phyloP scores from a whole-genome alignment of 2,797 vertebrate genomes.

The Silurus lanzhouensis region DNA sequence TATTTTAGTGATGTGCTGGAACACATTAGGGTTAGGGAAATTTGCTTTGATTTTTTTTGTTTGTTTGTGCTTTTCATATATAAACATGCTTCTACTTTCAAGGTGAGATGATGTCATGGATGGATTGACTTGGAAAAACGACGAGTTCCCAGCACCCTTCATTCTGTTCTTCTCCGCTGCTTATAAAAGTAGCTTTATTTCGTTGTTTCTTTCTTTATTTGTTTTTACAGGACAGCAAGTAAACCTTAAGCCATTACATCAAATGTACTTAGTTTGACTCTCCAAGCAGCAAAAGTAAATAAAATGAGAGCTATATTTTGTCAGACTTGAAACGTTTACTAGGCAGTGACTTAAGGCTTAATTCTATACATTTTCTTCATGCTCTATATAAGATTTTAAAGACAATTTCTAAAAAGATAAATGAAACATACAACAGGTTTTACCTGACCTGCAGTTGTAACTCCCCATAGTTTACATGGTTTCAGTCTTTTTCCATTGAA shows the following conservation, averaged over 20 bases:
- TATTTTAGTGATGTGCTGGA: background rate
- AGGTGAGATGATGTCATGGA: conserved; percentile 12
- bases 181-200: conserved; percentile 8
- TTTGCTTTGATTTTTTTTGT: background rate
- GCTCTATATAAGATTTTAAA: background rate
- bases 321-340: background rate
- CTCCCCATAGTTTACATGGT: background rate
- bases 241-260: background rate
- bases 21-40: background rate
- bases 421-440: background rate
- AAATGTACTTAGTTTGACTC: background rate
- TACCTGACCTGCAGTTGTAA: background rate
- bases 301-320: background rate
- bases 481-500: background rate
- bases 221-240: background rate
- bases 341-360: background rate
- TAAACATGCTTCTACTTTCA: conserved; percentile 1
- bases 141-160: conserved; percentile 60
- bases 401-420: background rate
- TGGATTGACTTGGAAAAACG: background rate
- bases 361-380: background rate
- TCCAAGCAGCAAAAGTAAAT: background rate
- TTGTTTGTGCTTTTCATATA: background rate
- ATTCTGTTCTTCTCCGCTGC: conserved; percentile 15
- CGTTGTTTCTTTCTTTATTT: no score